Conservation (phyloP, 2,113 vertebrate species). For the Daubentonia madagascariensis region DNA sequence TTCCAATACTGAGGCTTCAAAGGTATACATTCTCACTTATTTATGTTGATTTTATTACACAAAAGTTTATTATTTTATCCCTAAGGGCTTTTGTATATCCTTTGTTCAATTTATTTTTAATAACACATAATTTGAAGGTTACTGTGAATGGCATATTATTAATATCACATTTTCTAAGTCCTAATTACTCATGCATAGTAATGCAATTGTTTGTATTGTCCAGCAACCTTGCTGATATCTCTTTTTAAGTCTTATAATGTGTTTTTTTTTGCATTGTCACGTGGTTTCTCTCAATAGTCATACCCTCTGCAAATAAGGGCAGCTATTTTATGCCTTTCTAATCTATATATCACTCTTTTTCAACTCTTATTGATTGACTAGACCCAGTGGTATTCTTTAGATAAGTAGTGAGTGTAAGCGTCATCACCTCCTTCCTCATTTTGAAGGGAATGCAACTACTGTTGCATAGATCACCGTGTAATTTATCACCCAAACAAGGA, state of each 20-base stretch:
- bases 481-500: background rate
- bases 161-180: background rate
- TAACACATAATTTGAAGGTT: background rate
- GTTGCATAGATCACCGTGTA: background rate
- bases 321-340: background rate
- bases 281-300: background rate
- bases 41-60: background rate
- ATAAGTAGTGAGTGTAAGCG: background rate
- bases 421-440: background rate
- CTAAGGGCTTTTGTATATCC: background rate
- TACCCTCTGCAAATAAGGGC: background rate
- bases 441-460: background rate
- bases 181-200: background rate
- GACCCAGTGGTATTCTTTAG: background rate
- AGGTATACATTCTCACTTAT: background rate
- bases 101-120: background rate
- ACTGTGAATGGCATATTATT: background rate
- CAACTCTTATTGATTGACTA: background rate
- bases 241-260: background rate
- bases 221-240: background rate
- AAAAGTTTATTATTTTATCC: background rate
- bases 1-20: background rate
- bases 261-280: background rate
- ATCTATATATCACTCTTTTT: background rate
- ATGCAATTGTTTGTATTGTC: background rate